Conservation (phyloP, 2,888 invertebrate species). For the Lycophotia porphyrea region DNA sequence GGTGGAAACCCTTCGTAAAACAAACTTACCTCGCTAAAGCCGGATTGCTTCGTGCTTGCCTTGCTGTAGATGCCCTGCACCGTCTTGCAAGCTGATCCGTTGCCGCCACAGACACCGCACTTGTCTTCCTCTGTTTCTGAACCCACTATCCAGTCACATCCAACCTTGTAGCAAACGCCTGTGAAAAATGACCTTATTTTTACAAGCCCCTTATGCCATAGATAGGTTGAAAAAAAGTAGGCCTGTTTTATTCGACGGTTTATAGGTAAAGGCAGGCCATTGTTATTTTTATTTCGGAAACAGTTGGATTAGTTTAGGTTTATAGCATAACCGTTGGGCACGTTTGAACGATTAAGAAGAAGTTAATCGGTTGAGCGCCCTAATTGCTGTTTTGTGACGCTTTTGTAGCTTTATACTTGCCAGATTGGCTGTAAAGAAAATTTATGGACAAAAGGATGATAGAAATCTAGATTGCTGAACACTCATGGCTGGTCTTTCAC, state of each 20-base stretch:
- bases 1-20: not conserved
- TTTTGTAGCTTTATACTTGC: conserved; percentile 44
- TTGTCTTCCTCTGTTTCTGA: conserved; percentile 95
- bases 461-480: not conserved
- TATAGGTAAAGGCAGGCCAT: conserved; percentile 16
- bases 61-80: conserved; percentile 94
- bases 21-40: conserved; percentile 88
- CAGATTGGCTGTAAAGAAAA: conserved; percentile 28
- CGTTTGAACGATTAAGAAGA: conserved; percentile 44
- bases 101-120: conserved; percentile 96
- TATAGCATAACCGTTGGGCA: conserved; percentile 42
- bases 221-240: not conserved
- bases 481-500: not conserved
- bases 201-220: not conserved
- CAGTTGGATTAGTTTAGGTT: conserved; percentile 27
- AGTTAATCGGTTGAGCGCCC: conserved; percentile 57
- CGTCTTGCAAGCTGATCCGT: conserved; percentile 94
- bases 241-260: not conserved
- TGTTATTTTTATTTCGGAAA: conserved; percentile 47
- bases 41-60: conserved; percentile 89
- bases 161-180: conserved; percentile 93
- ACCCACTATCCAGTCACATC: conserved; percentile 97
- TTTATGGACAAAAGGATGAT: not conserved
- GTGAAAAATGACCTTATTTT: conserved; percentile 35
- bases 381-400: conserved; percentile 55